phyloP scores from a whole-genome alignment of 2,797 vertebrate species.

The Rhinoraja longicauda region DNA sequence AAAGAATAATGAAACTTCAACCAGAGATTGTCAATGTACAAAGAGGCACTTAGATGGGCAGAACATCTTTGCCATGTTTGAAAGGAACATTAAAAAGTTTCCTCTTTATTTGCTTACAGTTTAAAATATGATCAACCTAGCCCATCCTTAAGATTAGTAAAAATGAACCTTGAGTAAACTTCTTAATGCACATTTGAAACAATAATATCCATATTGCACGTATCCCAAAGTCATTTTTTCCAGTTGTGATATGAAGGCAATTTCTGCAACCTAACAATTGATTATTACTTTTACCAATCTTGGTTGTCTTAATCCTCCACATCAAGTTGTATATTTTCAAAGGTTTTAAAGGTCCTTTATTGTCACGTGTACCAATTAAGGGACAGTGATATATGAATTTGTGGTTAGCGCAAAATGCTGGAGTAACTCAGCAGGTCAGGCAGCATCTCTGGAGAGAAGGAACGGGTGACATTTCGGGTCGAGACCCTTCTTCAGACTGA shows the following conservation, averaged over 20 bases:
- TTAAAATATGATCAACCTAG: neutral
- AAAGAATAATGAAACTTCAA: neutral
- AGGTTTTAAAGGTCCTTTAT: no score
- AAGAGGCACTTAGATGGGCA: neutral
- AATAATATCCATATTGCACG: neutral
- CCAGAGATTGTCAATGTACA: neutral
- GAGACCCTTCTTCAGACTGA: no score
- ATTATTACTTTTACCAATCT: neutral
- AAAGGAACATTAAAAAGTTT: neutral
- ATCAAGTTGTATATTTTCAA: neutral
- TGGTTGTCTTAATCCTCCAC: neutral
- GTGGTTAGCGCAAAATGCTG: no score
- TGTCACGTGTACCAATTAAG: no score
- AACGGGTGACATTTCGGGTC: no score
- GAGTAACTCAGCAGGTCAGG: no score
- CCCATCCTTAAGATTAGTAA: neutral
- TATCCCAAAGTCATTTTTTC: neutral
- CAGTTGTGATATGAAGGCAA: neutral
- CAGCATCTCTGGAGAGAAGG: no score
- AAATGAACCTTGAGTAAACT: neutral
- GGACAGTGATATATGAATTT: no score
- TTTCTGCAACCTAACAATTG: neutral
- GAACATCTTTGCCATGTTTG: neutral
- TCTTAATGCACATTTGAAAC: neutral
- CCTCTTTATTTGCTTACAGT: neutral